Evolutionary conservation across 2,113 vertebrate genomes (phyloP).

Genomic region (Pseudopipra pipra): DNA sequence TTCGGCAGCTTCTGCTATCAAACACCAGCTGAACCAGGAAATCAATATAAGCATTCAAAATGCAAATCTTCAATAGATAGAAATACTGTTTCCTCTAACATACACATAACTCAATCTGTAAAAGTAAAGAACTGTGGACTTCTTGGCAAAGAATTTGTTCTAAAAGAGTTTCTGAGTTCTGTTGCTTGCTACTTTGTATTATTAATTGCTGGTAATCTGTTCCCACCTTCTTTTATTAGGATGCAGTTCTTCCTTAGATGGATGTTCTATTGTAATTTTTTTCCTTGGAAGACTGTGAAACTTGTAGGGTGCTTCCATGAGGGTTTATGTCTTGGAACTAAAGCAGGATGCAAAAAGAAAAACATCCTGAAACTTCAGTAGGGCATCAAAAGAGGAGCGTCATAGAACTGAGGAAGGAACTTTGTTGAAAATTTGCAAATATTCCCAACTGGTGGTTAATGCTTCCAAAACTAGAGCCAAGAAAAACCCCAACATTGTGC

Average conservation of each 20-base stretch:
- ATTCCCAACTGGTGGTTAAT: neutral
- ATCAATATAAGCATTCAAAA: neutral
- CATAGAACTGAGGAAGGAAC: neutral
- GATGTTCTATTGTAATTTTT: neutral
- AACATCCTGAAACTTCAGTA: slow-evolving; percentile 22
- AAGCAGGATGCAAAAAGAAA: slow-evolving; percentile 9
- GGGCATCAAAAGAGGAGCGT: neutral
- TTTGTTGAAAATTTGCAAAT: neutral
- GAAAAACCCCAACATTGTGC: accelerated
- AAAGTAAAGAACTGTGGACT: neutral
- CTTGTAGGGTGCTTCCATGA: neutral
- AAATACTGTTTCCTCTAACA: neutral
- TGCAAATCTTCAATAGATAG: neutral
- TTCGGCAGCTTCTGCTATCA: neutral
- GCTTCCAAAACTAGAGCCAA: neutral
- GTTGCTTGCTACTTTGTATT: neutral
- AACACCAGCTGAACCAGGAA: neutral
- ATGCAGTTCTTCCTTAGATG: neutral
- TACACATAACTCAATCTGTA: neutral
- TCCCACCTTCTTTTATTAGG: neutral
- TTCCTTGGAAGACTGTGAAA: neutral
- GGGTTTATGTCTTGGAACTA: neutral
- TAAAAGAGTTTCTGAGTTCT: neutral
- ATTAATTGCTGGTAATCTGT: neutral
- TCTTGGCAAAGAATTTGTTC: neutral